These are phyloP conservation scores for Habropoda laboriosa DNA, from an alignment of 1,140 invertebrate species.

Conservation along the genomic window DNA sequence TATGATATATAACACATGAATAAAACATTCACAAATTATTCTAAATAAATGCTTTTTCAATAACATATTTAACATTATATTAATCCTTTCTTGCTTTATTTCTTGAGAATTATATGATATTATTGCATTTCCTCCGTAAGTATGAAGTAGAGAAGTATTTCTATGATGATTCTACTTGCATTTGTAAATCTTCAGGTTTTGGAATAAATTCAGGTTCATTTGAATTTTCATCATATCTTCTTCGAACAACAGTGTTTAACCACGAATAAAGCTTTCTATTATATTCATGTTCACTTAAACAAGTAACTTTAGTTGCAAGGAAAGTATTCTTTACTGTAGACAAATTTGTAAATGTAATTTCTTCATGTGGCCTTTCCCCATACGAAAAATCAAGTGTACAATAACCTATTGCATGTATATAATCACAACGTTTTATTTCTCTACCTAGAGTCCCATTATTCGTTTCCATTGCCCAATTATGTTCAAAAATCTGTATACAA, in stretches of 20 bases:
- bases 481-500: slow-evolving; percentile 30
- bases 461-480: slow-evolving; percentile 30
- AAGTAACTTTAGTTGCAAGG: background rate
- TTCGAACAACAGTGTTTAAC: background rate
- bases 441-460: slow-evolving; percentile 28
- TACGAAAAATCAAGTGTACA: background rate
- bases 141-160: no score
- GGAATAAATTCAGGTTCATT: no score
- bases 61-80: background rate
- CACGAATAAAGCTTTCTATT: slow-evolving; percentile 2
- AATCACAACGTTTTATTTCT: background rate
- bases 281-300: slow-evolving; percentile 8
- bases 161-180: no score
- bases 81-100: background rate
- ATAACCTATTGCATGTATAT: slow-evolving; percentile 24
- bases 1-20: background rate
- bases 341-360: slow-evolving; percentile 11
- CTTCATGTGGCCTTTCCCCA: background rate
- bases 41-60: slow-evolving; percentile 46
- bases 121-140: no score
- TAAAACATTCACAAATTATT: background rate
- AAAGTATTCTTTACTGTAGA: background rate
- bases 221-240: background rate
- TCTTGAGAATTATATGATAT: background rate
- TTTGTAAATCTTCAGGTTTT: background rate